Evolutionary conservation across 2,888 invertebrate genomes (phyloP).

Genomic region (Leptopilina syphax): DNA sequence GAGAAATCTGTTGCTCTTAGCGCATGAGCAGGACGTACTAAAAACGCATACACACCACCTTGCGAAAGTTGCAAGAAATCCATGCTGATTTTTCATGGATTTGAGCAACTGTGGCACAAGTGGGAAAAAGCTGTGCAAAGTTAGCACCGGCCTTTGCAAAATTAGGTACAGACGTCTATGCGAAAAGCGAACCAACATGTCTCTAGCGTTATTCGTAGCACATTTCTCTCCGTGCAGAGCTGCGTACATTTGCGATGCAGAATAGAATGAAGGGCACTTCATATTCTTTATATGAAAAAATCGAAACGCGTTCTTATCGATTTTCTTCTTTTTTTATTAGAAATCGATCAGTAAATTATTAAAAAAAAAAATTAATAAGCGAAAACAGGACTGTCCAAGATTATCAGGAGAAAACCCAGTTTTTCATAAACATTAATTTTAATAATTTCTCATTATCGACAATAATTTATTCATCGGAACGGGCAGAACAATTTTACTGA

Average conservation of each 20-base stretch:
- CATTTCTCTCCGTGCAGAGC: no score
- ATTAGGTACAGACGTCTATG: no score
- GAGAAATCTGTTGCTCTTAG: no score
- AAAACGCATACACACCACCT: no score
- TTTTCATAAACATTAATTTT: background rate
- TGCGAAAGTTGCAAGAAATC: no score
- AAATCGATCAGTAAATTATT: background rate
- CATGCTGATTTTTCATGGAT: no score
- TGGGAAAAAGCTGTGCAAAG: no score
- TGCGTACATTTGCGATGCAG: slow-evolving; percentile 38
- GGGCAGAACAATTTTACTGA: slow-evolving; percentile 27
- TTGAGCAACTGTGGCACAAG: no score
- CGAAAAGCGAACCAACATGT: no score
- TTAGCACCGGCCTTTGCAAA: no score
- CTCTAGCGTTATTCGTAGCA: no score
- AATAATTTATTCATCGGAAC: background rate
- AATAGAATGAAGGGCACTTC: slow-evolving; percentile 63
- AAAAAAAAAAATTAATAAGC: slow-evolving; percentile 16
- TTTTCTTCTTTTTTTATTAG: background rate
- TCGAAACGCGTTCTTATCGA: slow-evolving; percentile 25
- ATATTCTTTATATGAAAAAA: slow-evolving; percentile 54
- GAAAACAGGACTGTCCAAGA: slow-evolving; percentile 70
- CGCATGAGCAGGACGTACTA: no score
- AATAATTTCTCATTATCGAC: background rate
- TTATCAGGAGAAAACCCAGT: slow-evolving; percentile 55